These are phyloP conservation scores for Apoderus coryli DNA, from an alignment of 2,888 invertebrate species.

Conservation along the genomic window DNA sequence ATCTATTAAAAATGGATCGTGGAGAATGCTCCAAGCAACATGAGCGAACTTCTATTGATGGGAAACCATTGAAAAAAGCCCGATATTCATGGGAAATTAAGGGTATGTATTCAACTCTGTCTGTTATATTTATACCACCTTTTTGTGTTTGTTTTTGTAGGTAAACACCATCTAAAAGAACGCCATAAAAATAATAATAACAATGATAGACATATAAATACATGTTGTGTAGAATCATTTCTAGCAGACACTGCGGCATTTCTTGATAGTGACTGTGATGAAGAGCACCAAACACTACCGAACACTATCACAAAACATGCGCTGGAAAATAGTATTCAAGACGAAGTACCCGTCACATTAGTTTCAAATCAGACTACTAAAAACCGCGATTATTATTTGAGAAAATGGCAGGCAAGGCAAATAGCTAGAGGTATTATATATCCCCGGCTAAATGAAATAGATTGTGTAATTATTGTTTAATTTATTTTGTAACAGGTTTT, in stretches of 20 bases:
- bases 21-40: conserved; percentile 38
- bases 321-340: conserved; percentile 16
- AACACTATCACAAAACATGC: too few species aligned
- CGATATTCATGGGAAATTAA: conserved; percentile 53
- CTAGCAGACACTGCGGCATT: conserved; percentile 21
- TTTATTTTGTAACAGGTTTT: too few species aligned
- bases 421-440: conserved; percentile 46
- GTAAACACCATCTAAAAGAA: conserved; percentile 41
- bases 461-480: too few species aligned
- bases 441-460: too few species aligned
- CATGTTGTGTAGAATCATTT: conserved; percentile 24
- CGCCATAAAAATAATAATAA: conserved; percentile 15
- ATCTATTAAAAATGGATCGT: conserved; percentile 7
- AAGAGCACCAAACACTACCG: conserved; percentile 14
- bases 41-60: conserved; percentile 36
- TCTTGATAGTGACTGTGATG: conserved; percentile 18
- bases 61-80: conserved; percentile 50
- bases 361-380: conserved; percentile 23
- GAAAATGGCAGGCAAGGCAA: conserved; percentile 51
- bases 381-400: conserved; percentile 30
- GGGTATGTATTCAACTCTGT: too few species aligned
- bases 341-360: conserved; percentile 26
- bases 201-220: conserved; percentile 3
- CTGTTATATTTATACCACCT: too few species aligned
- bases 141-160: too few species aligned